Percentiles rank a stretch among this genome's conserved stretches.
Evolutionary conservation across 2,888 invertebrate genomes (phyloP).

Genomic region (Meganola albula): DNA sequence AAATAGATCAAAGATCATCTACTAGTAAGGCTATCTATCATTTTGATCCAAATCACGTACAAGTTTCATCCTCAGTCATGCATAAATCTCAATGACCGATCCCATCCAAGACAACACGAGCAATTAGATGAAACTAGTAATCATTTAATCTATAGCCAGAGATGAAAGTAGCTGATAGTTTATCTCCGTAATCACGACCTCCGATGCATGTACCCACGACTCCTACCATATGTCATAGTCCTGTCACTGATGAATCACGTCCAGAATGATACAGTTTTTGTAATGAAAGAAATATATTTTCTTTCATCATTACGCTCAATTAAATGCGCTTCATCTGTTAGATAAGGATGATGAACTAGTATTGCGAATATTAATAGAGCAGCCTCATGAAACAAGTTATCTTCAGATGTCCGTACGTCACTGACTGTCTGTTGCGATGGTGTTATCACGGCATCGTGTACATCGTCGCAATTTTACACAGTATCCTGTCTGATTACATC

Average conservation of each 20-base stretch:
- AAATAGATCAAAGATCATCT: slow-evolving; percentile 30
- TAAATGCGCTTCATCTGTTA: slow-evolving; percentile 34
- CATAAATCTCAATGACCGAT: slow-evolving; percentile 57
- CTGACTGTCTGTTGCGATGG: slow-evolving; percentile 28
- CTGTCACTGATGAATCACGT: slow-evolving; percentile 48
- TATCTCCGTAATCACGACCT: slow-evolving; percentile 37
- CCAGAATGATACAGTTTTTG: slow-evolving; percentile 25
- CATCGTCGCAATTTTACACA: slow-evolving; percentile 39
- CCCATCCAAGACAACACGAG: slow-evolving; percentile 56
- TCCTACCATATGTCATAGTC: slow-evolving; percentile 47
- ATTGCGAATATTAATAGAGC: slow-evolving; percentile 28
- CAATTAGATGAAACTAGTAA: slow-evolving; percentile 71
- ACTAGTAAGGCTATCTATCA: slow-evolving; percentile 30
- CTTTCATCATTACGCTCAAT: slow-evolving; percentile 38
- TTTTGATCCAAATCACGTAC: slow-evolving; percentile 33
- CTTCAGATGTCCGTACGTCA: slow-evolving; percentile 33
- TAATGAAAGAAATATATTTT: slow-evolving; percentile 33
- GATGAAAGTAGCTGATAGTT: slow-evolving; percentile 72
- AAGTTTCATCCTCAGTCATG: slow-evolving; percentile 44
- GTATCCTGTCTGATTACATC: slow-evolving; percentile 53
- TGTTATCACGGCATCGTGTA: slow-evolving; percentile 25
- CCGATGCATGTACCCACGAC: slow-evolving; percentile 32
- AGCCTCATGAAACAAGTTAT: slow-evolving; percentile 31
- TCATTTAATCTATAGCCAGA: slow-evolving; percentile 66
- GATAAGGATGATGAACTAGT: slow-evolving; percentile 31